phyloP scores from a whole-genome alignment of 2,797 vertebrate species.

The Allobates femoralis region DNA sequence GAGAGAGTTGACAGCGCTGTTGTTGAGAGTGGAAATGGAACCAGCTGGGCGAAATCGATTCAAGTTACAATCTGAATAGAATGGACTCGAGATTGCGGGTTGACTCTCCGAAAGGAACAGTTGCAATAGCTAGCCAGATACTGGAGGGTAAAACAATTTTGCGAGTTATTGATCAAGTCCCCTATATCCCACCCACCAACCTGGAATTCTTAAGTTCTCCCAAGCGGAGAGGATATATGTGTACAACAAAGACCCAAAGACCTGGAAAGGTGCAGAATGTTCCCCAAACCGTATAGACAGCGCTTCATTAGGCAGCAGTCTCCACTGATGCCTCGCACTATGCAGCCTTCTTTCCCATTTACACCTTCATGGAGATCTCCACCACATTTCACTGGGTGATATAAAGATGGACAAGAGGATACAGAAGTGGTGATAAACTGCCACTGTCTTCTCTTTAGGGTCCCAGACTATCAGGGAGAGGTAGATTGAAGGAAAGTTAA shows the following conservation, averaged over 20 bases:
- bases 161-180: constrained; percentile 67
- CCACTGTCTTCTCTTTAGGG: too few relatives aligned
- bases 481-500: too few relatives aligned
- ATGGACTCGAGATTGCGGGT: constrained; percentile 55
- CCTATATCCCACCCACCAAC: constrained; percentile 41
- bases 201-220: constrained; percentile 65
- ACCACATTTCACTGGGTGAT: constrained; percentile 55
- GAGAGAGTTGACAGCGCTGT: constrained; percentile 88
- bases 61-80: constrained; percentile 68
- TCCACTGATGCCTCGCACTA: constrained; percentile 70
- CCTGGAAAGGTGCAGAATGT: constrained; percentile 67
- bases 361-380: constrained; percentile 17
- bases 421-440: too few relatives aligned
- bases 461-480: too few relatives aligned
- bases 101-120: constrained; percentile 16
- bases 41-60: constrained; percentile 71
- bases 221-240: constrained; percentile 61
- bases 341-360: constrained; percentile 74
- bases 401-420: too few relatives aligned
- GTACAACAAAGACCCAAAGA: constrained; percentile 69
- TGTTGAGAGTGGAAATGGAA: constrained; percentile 80
- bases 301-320: constrained; percentile 76
- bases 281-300: constrained; percentile 73
- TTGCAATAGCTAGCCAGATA: constrained; percentile 31
- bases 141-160: constrained; percentile 70